phyloP scores from a whole-genome alignment of 2,797 vertebrate genomes.

The Hydrolagus colliei region DNA sequence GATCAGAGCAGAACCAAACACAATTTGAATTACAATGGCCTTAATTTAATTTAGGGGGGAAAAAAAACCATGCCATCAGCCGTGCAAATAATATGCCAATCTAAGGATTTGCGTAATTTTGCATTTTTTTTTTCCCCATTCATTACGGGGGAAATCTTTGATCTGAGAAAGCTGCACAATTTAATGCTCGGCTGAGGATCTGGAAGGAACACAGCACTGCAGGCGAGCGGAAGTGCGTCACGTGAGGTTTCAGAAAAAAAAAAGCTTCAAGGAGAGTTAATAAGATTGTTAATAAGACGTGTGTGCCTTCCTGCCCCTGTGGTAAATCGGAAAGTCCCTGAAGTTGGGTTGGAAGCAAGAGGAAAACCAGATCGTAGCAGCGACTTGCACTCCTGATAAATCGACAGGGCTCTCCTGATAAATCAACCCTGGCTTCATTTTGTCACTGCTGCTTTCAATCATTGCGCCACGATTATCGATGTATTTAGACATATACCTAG shows the following conservation, averaged over 20 bases:
- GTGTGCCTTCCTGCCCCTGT: neutral
- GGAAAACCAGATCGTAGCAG: no score
- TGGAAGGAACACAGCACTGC: neutral
- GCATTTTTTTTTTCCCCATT: neutral
- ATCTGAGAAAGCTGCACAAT: neutral
- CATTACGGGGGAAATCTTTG: neutral
- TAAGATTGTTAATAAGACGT: neutral
- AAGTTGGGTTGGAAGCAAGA: no score
- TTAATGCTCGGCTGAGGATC: neutral
- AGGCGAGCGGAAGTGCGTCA: neutral
- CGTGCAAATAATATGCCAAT: constrained; percentile 4
- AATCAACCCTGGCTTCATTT: no score
- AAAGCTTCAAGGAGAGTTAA: neutral
- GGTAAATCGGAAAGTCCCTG: no score
- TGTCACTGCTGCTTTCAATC: no score
- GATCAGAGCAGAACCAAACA: constrained; percentile 21
- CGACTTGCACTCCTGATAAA: no score
- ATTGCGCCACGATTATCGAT: no score
- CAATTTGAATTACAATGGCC: constrained; percentile 23
- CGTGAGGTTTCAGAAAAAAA: neutral
- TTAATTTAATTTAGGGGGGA: constrained; percentile 19
- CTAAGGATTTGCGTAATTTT: constrained; percentile 21
- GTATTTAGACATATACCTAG: no score
- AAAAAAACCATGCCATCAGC: constrained; percentile 12
- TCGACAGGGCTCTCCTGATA: no score